A percentile compares a stretch with the other conserved stretches of the same genome.
Evolutionary conservation across 2,888 invertebrate genomes (phyloP).

Genomic region (Cremastinae sp.): DNA sequence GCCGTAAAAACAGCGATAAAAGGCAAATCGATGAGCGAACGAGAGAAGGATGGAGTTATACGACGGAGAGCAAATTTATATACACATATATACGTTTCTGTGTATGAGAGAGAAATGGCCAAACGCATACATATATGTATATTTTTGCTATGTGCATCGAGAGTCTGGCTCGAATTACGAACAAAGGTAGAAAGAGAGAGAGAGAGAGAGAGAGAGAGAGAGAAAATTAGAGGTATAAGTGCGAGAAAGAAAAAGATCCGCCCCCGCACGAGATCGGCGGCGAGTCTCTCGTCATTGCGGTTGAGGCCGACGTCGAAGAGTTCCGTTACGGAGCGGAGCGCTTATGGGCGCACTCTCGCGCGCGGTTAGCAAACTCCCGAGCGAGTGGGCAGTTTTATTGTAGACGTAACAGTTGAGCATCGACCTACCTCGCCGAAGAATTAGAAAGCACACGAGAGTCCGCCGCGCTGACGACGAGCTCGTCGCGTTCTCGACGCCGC

Average conservation of each 20-base stretch:
- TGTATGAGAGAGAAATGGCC: no score
- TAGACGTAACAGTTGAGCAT: constrained; percentile 53
- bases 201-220: constrained; percentile 21
- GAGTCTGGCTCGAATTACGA: constrained; percentile 25
- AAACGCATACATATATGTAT: no score
- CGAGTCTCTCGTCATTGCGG: constrained; percentile 57
- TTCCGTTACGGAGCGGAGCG: constrained; percentile 49
- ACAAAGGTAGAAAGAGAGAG: constrained; percentile 23
- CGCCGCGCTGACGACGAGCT: constrained; percentile 23
- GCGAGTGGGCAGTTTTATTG: constrained; percentile 36
- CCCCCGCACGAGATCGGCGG: constrained; percentile 46
- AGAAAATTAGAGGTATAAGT: no score
- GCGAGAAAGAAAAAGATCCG: constrained; percentile 26
- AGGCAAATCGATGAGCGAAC: no score
- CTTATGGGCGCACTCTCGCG: constrained; percentile 30
- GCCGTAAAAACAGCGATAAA: no score
- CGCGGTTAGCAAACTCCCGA: constrained; percentile 47
- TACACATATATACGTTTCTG: no score
- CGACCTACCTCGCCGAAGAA: constrained; percentile 53
- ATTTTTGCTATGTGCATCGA: constrained; percentile 16
- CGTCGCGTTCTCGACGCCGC: constrained; percentile 26
- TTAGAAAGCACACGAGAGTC: constrained; percentile 52
- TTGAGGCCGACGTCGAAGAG: constrained; percentile 59
- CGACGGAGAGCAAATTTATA: no score
- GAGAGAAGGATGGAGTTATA: no score